Base-by-base conservation (phyloP, 53 echinoderm and acorn worm species). In the Paracentrotus lividus region DNA sequence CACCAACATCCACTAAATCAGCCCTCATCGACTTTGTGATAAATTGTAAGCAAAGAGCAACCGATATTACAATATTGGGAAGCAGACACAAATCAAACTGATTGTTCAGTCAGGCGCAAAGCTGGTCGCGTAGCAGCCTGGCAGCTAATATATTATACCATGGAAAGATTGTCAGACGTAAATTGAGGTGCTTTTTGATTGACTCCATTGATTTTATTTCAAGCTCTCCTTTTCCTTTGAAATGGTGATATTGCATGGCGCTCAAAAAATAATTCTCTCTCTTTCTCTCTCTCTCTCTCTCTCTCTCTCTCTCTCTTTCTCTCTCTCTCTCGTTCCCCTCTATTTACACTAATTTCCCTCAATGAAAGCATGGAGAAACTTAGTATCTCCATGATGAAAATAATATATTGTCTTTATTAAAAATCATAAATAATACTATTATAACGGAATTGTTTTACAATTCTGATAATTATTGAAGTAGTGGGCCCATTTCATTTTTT, bases 171-270 rank as follows among this genome's bases (percentile, higher is more conserved):
- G 81, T 44, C 23, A 23, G 26, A 81, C 81, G 32, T 67, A 81
- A n/a, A 47, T 47, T 47, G 81, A 81, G 81, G 81, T 47, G 81
- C 44, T 47, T 81, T 57, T 45, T 81, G 81, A 81, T 81, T 47
- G 76, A 16, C 38, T 76, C 76, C 76, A 76, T 76, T 76, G 76
- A 76, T 76, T 76, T 76, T 76, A 76, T 76, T n/a, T 76, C 76
- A 16, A 47, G 81, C 47, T 81, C 33, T 81, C 81, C 44, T 81
- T 47, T 44, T n/a, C 18, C 44, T 81, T 47, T 44, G 81, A 81
- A 49, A 45, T 26, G 45, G 26, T 47, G 81, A 81, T 81, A 44
- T 81, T 81, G 47, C 47, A 72, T 72, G 32, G 47, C 47, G n/a
- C 40, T 76, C 76, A 76, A 23, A 76, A 42, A 76, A 76, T 76